Conservation (phyloP, 2,888 invertebrate genomes). For the Harpalus rufipes region DNA sequence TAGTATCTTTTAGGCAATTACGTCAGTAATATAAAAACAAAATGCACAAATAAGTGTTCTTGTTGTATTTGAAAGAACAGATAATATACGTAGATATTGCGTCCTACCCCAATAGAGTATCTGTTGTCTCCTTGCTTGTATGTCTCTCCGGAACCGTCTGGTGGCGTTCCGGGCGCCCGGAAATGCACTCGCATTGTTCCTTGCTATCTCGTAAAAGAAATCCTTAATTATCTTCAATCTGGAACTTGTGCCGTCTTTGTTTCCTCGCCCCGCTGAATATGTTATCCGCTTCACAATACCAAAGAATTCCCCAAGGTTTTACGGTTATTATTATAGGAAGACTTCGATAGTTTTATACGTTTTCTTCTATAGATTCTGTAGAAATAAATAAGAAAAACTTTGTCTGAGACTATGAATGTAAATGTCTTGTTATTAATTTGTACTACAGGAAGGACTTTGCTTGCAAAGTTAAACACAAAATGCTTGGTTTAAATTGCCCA, state of each 20-base stretch:
- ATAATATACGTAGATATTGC: background rate
- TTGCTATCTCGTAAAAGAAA: conserved; percentile 45
- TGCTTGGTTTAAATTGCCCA: background rate
- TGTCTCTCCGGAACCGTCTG: background rate
- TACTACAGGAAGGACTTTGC: background rate
- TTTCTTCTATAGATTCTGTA: background rate
- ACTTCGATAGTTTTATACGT: background rate
- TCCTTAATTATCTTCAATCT: conserved; percentile 60
- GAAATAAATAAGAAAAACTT: background rate
- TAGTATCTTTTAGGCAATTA: no score
- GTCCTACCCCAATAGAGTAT: background rate
- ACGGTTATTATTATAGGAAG: background rate
- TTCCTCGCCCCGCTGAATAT: conserved; percentile 4
- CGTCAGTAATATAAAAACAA: no score
- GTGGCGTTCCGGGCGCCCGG: background rate
- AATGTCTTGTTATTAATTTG: conserved; percentile 3
- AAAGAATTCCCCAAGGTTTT: background rate
- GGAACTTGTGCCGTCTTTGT: conserved; percentile 58
- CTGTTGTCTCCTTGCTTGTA: background rate
- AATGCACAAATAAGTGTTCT: no score
- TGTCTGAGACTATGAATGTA: background rate
- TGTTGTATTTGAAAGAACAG: background rate
- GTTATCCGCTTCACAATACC: background rate
- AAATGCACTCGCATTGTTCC: background rate
- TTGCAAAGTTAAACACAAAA: background rate